Conservation (phyloP, 2,113 vertebrate species). For the Calyptommatus sinebrachiatus region DNA sequence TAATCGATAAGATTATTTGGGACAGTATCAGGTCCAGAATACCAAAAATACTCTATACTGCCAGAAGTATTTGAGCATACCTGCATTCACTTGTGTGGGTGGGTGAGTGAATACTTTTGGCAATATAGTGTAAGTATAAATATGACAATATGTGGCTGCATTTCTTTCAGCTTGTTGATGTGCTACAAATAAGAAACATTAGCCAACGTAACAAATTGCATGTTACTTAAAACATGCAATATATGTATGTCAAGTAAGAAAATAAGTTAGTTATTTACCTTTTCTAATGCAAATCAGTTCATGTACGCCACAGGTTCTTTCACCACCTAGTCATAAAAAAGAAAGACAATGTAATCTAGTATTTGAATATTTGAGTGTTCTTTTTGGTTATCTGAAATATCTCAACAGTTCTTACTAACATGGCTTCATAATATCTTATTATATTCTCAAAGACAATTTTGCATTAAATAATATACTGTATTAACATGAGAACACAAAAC, state of each 20-base stretch:
- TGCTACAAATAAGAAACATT: not conserved
- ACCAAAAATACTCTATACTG: too few species aligned
- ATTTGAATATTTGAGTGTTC: not conserved
- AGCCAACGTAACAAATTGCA: not conserved
- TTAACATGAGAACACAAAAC: not conserved
- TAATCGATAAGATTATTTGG: too few species aligned
- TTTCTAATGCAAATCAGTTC: conserved; percentile 97
- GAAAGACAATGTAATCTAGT: conserved; percentile 38
- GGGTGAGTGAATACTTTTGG: too few species aligned
- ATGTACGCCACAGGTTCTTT: conserved; percentile 96
- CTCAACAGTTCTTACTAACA: not conserved
- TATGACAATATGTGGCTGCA: too few species aligned
- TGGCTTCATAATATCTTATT: not conserved
- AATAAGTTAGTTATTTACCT: conserved; percentile 75
- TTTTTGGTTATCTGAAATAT: not conserved
- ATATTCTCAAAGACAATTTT: not conserved
- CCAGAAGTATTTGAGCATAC: too few species aligned
- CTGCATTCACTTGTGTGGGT: too few species aligned
- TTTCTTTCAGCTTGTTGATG: not conserved
- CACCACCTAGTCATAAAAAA: conserved; percentile 85
- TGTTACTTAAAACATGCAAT: conserved; percentile 9
- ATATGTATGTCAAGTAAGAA: conserved; percentile 21
- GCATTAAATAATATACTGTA: not conserved
- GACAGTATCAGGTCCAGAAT: too few species aligned
- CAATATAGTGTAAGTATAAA: too few species aligned